These are phyloP conservation scores for Pristionchus japonicus DNA, from an alignment of 2,888 invertebrate genomes.

Conservation along the genomic window DNA sequence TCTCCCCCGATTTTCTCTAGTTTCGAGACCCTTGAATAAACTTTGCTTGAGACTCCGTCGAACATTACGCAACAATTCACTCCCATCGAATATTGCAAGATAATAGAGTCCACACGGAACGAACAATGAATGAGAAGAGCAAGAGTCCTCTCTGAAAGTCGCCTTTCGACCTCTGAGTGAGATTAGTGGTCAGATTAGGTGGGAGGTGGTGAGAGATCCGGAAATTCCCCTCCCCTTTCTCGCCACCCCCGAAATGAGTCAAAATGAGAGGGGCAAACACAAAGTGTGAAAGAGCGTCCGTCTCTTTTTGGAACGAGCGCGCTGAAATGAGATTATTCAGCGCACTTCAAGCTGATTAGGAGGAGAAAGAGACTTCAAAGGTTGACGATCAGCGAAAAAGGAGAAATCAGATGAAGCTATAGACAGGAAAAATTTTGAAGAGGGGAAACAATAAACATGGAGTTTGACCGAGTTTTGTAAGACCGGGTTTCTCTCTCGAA, in stretches of 20 bases:
- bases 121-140: neutral
- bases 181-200: slow-evolving; percentile 21
- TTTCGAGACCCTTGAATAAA: neutral
- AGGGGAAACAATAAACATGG: no score
- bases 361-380: neutral
- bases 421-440: no score
- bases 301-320: neutral
- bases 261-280: neutral
- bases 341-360: neutral
- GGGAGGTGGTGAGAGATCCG: neutral
- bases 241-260: neutral
- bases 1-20: neutral
- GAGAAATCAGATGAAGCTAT: neutral
- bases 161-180: neutral
- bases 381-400: neutral
- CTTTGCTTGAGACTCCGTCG: neutral
- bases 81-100: no score
- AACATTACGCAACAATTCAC: neutral
- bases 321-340: slow-evolving; percentile 13
- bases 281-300: neutral
- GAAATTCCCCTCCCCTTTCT: neutral
- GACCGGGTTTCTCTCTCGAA: neutral
- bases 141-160: neutral
- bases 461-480: neutral
- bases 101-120: no score